Conservation (phyloP, 1,140 invertebrate genomes). For the Drosophila melanogaster region Release_6_plus_ISO1_MT NT_033777.3:21375501-21376000, state of each 20-base stretch:
- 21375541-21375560: slow-evolving; percentile 54
- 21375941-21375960: too few relatives aligned
- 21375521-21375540: slow-evolving; percentile 51
- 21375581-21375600: slow-evolving; percentile 74
- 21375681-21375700: slow-evolving; percentile 69
- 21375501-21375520: slow-evolving; percentile 60
- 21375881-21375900: slow-evolving; percentile 70
- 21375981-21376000: too few relatives aligned
- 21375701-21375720: slow-evolving; percentile 69
- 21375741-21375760: slow-evolving; percentile 77
- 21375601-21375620: slow-evolving; percentile 78
- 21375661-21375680: slow-evolving; percentile 55
- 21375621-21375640: slow-evolving; percentile 73
- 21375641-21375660: slow-evolving; percentile 71
- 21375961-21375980: too few relatives aligned
- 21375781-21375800: slow-evolving; percentile 80
- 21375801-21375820: slow-evolving; percentile 65
- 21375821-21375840: slow-evolving; percentile 70
- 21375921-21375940: neutral
- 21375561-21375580: slow-evolving; percentile 35
- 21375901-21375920: slow-evolving; percentile 75
- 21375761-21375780: slow-evolving; percentile 79
- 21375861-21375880: slow-evolving; percentile 71
- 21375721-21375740: slow-evolving; percentile 83
- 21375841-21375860: slow-evolving; percentile 74